These are phyloP conservation scores for Forficula auricularia DNA, from an alignment of 1,140 invertebrate genomes.

Conservation along the genomic window DNA sequence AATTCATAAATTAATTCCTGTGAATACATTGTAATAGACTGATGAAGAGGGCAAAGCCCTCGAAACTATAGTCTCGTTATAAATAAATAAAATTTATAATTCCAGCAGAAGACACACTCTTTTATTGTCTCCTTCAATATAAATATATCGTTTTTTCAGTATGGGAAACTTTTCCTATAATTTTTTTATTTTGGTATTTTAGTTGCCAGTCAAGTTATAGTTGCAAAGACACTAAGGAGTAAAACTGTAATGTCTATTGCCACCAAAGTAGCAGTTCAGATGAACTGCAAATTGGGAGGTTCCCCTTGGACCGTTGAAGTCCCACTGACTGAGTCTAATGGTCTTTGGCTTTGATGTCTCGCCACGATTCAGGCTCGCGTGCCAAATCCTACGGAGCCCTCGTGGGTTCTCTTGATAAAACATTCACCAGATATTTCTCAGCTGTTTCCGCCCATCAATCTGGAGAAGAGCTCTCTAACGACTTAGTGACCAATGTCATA, in stretches of 20 bases:
- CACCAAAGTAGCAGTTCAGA: constrained; percentile 69
- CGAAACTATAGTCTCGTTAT: no score
- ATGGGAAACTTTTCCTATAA: no score
- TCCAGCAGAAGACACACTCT: no score
- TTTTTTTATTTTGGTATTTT: constrained; percentile 19
- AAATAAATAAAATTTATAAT: no score
- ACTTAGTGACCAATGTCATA: constrained; percentile 38
- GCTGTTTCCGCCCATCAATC: constrained; percentile 46
- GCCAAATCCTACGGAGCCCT: constrained; percentile 49
- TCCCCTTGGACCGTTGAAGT: constrained; percentile 60
- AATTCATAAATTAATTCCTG: no score
- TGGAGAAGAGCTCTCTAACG: constrained; percentile 51
- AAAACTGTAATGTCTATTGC: constrained; percentile 50
- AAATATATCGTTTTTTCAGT: no score
- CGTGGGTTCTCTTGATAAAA: constrained; percentile 53
- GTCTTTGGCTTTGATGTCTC: constrained; percentile 75
- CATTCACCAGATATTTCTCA: constrained; percentile 46
- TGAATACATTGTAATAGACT: no score
- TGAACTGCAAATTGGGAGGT: constrained; percentile 80
- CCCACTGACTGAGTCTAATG: constrained; percentile 50
- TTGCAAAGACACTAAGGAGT: constrained; percentile 35
- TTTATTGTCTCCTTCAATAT: no score
- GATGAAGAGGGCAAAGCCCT: no score
- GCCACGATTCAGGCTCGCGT: constrained; percentile 50
- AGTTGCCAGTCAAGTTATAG: constrained; percentile 56